Evolutionary conservation across 1,140 invertebrate species (phyloP), one percentile per base, ranked within the genome.

Genomic region (Medauroidea extradentata): DNA sequence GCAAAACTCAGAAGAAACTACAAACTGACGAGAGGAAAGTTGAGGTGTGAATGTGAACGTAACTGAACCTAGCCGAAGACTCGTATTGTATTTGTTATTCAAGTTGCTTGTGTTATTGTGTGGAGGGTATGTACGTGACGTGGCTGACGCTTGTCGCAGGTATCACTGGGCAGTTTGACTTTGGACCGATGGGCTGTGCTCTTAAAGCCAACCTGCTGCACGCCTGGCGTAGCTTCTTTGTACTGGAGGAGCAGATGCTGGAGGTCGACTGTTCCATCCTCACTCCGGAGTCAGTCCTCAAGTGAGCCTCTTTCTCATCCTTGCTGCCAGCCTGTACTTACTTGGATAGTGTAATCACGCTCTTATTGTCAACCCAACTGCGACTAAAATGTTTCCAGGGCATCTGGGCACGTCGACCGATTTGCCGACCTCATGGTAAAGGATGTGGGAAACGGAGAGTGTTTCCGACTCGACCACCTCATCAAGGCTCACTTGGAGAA

Each of bases 361-460:
- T n/a, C n/a, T n/a, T n/a, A n/a, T n/a, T n/a, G n/a, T n/a, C n/a
- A n/a, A n/a, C n/a, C n/a, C n/a, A n/a, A n/a, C n/a, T n/a, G n/a
- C n/a, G n/a, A n/a, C n/a, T n/a, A n/a, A 13, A 41, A 41, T 13
- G 16, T 11, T 41, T 13, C n/a, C 70, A 87, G 84, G 72, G 94
- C 98, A 29, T 99, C 96, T 19, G 98, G 98, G 0, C 98, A 99
- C 77, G 96, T 99, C 0, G 98, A 99, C 67, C 83, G 96, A 58
- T 99, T 99, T 81, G 94, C 96, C 38, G 98, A 99, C 81, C 84
- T 97, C 46, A 99, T 99, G 97, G 96, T 98, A 0, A 99, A 99
- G 76, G 98, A 99, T 80, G 63, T 88, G 0, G 93, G 92, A 71
- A 95, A 83, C 64, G 98, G 97, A 7, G 96, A 99, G 71, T 99